phyloP scores from a whole-genome alignment of 2,888 invertebrate genomes.

The Halictus ligatus region DNA sequence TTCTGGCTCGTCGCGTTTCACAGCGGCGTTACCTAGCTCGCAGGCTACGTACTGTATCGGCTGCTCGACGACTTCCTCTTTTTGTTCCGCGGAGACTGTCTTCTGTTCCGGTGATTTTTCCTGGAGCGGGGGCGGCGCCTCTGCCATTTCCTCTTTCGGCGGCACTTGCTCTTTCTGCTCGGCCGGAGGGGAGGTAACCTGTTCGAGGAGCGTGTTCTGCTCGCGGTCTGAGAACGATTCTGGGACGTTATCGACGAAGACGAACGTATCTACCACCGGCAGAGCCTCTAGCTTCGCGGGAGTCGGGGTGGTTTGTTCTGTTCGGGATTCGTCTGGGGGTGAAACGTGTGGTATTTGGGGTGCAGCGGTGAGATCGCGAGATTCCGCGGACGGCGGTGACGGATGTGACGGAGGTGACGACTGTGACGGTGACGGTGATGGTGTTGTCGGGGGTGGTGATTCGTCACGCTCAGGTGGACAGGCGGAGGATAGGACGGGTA shows the following conservation, averaged over 20 bases:
- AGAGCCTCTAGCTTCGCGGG: constrained; percentile 44
- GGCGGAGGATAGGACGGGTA: constrained; percentile 18
- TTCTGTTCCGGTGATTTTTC: background rate
- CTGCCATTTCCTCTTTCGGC: background rate
- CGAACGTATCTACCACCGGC: constrained; percentile 53
- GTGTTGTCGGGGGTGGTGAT: constrained; percentile 13
- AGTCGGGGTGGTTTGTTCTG: constrained; percentile 28
- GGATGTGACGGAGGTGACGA: background rate
- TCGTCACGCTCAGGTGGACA: constrained; percentile 30
- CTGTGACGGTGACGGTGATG: background rate
- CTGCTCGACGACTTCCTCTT: background rate
- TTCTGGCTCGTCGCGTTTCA: background rate
- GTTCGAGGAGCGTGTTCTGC: background rate
- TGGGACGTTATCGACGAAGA: background rate
- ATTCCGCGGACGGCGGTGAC: constrained; percentile 24
- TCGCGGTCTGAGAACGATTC: too few relatives aligned
- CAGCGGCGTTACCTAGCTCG: background rate
- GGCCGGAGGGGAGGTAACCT: background rate
- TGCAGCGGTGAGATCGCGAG: constrained; percentile 23
- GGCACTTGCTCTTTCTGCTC: background rate
- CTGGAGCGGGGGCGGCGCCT: background rate
- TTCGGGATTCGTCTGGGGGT: constrained; percentile 38
- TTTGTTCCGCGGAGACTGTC: constrained; percentile 1
- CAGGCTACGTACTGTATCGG: background rate
- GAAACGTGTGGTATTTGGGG: constrained; percentile 39